Evolutionary conservation across 2,113 vertebrate species (phyloP), one percentile per base, ranked within the genome.

Genomic region (Xiphorhynchus elegans): DNA sequence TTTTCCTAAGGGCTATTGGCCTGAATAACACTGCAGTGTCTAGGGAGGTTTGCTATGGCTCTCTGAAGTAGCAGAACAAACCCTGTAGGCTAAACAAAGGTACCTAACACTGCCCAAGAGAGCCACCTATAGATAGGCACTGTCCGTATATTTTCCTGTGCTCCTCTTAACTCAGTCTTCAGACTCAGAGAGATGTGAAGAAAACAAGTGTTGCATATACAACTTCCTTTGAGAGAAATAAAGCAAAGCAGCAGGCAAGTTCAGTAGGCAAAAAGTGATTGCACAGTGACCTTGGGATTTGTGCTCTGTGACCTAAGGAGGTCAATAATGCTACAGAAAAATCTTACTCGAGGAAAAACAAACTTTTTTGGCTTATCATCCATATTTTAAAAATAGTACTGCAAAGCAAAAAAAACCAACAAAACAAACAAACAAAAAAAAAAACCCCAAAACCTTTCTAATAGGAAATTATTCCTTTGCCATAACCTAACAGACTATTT

Each of bases 231-330:
- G 77, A 92, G 31, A 83, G 58, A 42, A 95, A 94, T 82, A 96
- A 84, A 95, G 74, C 62, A 72, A 78, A 80, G 85, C 46, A 83
- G 44, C 62, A 95, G 64, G 28, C 15, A 63, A 95, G 87, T 87
- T 94, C 66, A 89, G 68, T 35, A 81, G 88, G 53, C 91, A 85
- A 96, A 59, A 80, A 89, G 82, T 60, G 77, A 79, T 89, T 82
- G 73, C 9, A 28, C 39, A 59, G 74, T 93, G 94, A 98, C 96
- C 95, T 95, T 95, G 96, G 72, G 42, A 90, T 73, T 87, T 89
- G 93, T 76, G 85, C 89, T 82, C 49, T 78, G 42, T 93, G 72
- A 79, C 93, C 93, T 74, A 55, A 78, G 90, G 95, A 95, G 69
- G 86, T 85, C 91, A 94, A 96, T 72, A 90, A 93, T 24, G 87